These are phyloP conservation scores for Berghia stephanieae DNA, from an alignment of 1,140 invertebrate genomes.

Conservation along the genomic window DNA sequence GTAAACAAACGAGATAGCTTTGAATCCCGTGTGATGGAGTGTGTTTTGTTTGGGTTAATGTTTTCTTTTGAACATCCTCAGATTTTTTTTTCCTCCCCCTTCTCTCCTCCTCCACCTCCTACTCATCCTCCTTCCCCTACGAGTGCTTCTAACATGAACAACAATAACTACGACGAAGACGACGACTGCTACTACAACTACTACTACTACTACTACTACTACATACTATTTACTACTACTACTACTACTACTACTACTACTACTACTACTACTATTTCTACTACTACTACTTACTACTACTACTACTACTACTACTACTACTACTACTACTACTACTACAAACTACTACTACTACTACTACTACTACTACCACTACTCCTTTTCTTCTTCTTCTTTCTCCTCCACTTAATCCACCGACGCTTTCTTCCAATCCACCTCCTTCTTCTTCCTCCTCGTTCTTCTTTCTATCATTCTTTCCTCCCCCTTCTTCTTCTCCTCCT, in stretches of 20 bases:
- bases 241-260: constrained; percentile 2
- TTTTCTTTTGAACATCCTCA: not conserved
- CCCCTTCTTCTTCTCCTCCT: too few species aligned
- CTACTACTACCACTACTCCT: too few species aligned
- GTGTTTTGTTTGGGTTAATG: constrained; percentile 1
- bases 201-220: too few species aligned
- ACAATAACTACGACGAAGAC: not conserved
- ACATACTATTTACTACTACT: not conserved
- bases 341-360: too few species aligned
- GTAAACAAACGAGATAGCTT: too few species aligned
- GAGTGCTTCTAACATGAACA: not conserved
- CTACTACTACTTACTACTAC: too few species aligned
- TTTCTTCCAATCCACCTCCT: not conserved
- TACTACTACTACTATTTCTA: too few species aligned
- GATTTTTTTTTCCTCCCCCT: not conserved
- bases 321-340: too few species aligned
- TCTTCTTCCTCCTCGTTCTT: not conserved
- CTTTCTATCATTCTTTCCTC: not conserved
- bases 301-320: too few species aligned
- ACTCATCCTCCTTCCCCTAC: not conserved
- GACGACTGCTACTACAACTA: too few species aligned
- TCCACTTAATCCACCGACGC: too few species aligned
- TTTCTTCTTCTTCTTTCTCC: not conserved
- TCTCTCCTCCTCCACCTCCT: not conserved
- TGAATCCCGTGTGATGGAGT: too few species aligned